Conservation (phyloP, 2,888 invertebrate genomes). For the Sesia apiformis region DNA sequence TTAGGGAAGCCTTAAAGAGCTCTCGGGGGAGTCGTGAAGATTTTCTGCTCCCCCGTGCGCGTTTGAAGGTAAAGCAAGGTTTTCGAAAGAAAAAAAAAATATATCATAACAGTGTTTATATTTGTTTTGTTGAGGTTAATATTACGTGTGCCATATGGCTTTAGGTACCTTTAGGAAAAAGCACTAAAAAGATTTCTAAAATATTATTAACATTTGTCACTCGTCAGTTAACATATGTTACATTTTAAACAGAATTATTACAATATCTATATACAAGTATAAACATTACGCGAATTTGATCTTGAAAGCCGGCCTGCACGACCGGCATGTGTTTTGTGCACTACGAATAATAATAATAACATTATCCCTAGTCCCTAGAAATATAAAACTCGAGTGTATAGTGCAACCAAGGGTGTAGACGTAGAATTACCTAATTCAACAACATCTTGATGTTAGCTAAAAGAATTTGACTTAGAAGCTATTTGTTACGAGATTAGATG, state of each 20-base stretch:
- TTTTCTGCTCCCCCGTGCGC: too few relatives aligned
- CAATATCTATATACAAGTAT: slow-evolving; percentile 11
- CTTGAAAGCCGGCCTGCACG: neutral
- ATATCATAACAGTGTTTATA: slow-evolving; percentile 72
- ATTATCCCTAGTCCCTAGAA: neutral
- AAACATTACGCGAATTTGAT: slow-evolving; percentile 1
- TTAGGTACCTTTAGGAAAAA: slow-evolving; percentile 60
- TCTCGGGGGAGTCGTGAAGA: too few relatives aligned
- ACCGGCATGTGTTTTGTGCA: slow-evolving; percentile 42
- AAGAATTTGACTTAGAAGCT: too few relatives aligned
- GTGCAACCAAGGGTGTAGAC: slow-evolving; percentile 7
- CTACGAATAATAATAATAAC: slow-evolving; percentile 22
- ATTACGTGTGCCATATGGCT: slow-evolving; percentile 64
- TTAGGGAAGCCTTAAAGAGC: too few relatives aligned
- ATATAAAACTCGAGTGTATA: slow-evolving; percentile 3
- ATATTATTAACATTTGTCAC: slow-evolving; percentile 43
- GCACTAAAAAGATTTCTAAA: slow-evolving; percentile 62
- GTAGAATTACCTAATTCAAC: too few relatives aligned
- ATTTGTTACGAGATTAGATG: too few relatives aligned
- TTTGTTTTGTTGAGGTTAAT: slow-evolving; percentile 70
- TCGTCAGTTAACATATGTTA: slow-evolving; percentile 48
- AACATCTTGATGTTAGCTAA: too few relatives aligned
- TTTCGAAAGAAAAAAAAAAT: slow-evolving; percentile 31
- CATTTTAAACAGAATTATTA: slow-evolving; percentile 43
- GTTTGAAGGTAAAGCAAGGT: neutral